Evolutionary conservation across 2,888 invertebrate genomes (phyloP).

Genomic region (Phrixothrix hirtus): DNA sequence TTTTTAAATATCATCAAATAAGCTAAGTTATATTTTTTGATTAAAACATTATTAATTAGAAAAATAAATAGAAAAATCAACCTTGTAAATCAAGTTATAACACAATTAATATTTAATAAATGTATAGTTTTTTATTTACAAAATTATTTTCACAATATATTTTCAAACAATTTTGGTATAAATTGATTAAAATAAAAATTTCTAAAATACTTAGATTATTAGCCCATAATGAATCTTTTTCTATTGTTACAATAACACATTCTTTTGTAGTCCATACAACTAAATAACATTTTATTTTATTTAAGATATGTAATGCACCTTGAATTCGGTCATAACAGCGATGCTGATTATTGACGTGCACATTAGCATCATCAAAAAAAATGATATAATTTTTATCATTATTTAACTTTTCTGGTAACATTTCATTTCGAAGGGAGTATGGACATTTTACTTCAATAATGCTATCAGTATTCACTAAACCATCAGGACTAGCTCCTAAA

Average conservation of each 20-base stretch:
- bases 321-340: not conserved
- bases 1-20: not conserved
- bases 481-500: too few relatives aligned
- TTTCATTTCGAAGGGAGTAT: slow-evolving; percentile 8
- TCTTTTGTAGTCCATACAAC: too few relatives aligned
- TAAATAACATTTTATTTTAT: not conserved
- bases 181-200: not conserved
- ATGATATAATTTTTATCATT: slow-evolving; percentile 1
- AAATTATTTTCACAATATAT: too few relatives aligned
- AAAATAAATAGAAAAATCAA: not conserved
- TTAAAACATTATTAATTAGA: too few relatives aligned
- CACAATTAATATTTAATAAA: too few relatives aligned
- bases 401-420: slow-evolving; percentile 6
- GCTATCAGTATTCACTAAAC: not conserved
- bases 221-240: too few relatives aligned
- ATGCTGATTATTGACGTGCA: too few relatives aligned
- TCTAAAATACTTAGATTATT: too few relatives aligned
- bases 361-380: not conserved
- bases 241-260: not conserved
- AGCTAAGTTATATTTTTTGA: too few relatives aligned
- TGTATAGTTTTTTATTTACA: too few relatives aligned
- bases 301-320: too few relatives aligned
- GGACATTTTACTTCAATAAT: slow-evolving; percentile 7
- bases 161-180: not conserved
- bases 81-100: too few relatives aligned